These are phyloP conservation scores for Pseudomyrmex cubaensis DNA, from an alignment of 1,140 invertebrate species.

Conservation along the genomic window DNA sequence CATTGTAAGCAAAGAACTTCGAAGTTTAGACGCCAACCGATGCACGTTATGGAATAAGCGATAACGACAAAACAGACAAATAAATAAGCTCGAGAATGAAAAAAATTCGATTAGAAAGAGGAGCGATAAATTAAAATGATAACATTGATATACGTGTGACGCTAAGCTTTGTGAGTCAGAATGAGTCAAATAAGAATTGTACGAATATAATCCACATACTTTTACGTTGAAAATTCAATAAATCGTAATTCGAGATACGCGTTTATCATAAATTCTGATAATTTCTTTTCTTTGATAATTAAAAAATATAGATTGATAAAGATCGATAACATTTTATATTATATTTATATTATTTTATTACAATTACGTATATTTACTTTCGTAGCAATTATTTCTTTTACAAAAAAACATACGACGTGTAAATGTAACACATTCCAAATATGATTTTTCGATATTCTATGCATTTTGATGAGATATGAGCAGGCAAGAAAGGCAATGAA, in stretches of 20 bases:
- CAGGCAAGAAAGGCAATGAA: slow-evolving; percentile 55
- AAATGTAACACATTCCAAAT: neutral
- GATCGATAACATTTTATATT: neutral
- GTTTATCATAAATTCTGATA: neutral
- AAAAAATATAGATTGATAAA: neutral
- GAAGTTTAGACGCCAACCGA: neutral
- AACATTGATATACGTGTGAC: neutral
- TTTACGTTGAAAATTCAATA: neutral
- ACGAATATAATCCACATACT: neutral
- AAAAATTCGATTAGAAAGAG: too few species aligned
- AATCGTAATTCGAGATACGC: neutral
- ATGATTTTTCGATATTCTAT: neutral
- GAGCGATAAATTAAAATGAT: neutral
- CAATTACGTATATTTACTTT: neutral
- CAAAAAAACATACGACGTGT: neutral
- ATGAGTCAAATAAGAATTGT: neutral
- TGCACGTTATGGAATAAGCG: neutral
- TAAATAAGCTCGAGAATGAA: too few species aligned
- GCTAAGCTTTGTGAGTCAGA: neutral
- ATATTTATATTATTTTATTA: slow-evolving; percentile 8
- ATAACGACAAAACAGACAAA: neutral
- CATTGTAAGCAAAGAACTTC: neutral
- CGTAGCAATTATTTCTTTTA: neutral
- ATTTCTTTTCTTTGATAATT: neutral
- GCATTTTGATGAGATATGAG: slow-evolving; percentile 19